These are phyloP conservation scores for Nycticorax nycticorax DNA, from an alignment of 2,113 vertebrate species.

Conservation along the genomic window DNA sequence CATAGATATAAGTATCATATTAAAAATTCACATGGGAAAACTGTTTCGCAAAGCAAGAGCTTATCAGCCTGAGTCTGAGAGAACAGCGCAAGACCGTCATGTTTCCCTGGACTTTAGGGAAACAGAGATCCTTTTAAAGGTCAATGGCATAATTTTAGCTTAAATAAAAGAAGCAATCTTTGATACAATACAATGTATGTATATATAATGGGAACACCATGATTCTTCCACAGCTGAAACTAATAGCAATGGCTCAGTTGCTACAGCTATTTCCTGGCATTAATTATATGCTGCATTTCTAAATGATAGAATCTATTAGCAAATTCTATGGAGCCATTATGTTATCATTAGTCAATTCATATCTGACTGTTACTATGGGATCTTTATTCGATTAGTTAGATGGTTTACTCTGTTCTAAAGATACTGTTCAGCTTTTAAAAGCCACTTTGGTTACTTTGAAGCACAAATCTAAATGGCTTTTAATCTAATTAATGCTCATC, in stretches of 20 bases:
- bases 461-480: neutral
- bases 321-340: neutral
- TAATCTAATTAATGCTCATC: neutral
- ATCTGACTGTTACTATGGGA: neutral
- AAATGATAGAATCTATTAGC: neutral
- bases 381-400: neutral
- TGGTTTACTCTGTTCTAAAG: neutral
- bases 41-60: neutral
- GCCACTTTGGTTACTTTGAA: neutral
- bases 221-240: neutral
- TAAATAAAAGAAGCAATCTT: neutral
- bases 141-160: neutral
- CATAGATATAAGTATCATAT: neutral
- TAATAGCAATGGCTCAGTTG: neutral
- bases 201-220: neutral
- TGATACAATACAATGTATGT: neutral
- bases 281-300: neutral
- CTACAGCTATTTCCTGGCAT: neutral
- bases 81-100: neutral
- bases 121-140: neutral
- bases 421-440: neutral
- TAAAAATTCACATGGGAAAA: neutral
- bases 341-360: neutral
- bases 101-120: neutral
- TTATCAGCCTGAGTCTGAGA: neutral